Percentiles rank a stretch among this genome's conserved stretches.
phyloP scores from a whole-genome alignment of 2,888 invertebrate genomes.

The Prosapia bicincta region DNA sequence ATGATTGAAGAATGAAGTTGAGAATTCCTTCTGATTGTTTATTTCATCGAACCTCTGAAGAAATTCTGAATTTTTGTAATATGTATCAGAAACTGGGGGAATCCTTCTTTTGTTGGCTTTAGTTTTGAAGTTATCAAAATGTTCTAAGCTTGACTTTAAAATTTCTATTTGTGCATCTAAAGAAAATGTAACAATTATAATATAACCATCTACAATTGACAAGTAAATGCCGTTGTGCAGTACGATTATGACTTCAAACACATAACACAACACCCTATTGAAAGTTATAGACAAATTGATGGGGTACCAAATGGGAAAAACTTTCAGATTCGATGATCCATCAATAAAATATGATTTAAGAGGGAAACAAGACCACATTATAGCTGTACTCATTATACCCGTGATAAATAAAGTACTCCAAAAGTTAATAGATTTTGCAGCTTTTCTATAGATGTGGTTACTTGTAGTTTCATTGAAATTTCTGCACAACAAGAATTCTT shows the following conservation, averaged over 20 bases:
- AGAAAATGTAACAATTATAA: background rate
- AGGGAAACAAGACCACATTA: background rate
- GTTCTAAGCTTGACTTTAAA: background rate
- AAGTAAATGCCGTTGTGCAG: background rate
- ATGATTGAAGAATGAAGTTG: too few species aligned
- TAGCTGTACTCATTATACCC: background rate
- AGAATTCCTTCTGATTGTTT: too few species aligned
- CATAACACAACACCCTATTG: background rate
- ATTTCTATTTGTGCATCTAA: background rate
- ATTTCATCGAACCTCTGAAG: background rate
- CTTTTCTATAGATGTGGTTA: background rate
- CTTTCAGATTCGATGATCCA: background rate
- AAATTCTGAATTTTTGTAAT: background rate
- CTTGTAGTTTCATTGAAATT: background rate
- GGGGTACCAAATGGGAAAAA: background rate
- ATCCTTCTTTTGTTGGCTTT: background rate
- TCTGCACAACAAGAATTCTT: background rate
- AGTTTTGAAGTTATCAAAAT: background rate
- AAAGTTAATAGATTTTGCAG: background rate
- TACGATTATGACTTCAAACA: background rate
- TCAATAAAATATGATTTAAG: background rate
- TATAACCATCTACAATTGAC: background rate
- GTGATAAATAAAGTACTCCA: background rate
- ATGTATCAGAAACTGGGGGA: background rate
- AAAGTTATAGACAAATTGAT: background rate